Evolutionary conservation across 2,797 vertebrate species (phyloP).

Genomic region (Melanotaenia trifasciata): DNA sequence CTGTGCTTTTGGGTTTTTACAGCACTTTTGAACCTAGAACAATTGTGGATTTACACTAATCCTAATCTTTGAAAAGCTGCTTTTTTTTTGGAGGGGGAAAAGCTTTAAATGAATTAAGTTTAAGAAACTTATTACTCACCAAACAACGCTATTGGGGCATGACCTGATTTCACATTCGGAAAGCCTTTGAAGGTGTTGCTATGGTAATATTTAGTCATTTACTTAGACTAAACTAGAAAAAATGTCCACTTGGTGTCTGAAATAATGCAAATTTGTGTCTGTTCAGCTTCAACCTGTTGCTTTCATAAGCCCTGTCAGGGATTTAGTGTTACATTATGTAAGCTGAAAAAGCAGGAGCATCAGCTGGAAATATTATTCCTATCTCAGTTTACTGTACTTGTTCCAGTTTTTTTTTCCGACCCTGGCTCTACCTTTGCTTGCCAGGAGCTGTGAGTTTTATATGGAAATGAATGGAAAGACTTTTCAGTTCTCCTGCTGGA

Average conservation of each 20-base stretch:
- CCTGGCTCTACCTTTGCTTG: background rate
- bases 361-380: background rate
- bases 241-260: background rate
- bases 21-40: conserved; percentile 13
- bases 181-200: conserved; percentile 6
- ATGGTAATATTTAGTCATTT: background rate
- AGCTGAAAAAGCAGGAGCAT: background rate
- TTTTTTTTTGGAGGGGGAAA: background rate
- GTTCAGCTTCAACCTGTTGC: background rate
- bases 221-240: background rate
- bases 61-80: conserved; percentile 33
- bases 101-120: background rate
- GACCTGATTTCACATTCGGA: conserved; percentile 25
- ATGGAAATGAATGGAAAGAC: background rate
- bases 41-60: conserved; percentile 32
- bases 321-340: background rate
- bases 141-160: background rate
- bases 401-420: background rate
- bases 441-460: background rate
- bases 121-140: conserved; percentile 1
- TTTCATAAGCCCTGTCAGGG: background rate
- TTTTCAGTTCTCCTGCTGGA: background rate
- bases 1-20: conserved; percentile 14
- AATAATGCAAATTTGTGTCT: background rate
- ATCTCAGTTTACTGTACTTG: background rate